These are phyloP conservation scores for Oreochromis mossambicus DNA, from an alignment of 2,797 vertebrate genomes.

Conservation along the genomic window DNA sequence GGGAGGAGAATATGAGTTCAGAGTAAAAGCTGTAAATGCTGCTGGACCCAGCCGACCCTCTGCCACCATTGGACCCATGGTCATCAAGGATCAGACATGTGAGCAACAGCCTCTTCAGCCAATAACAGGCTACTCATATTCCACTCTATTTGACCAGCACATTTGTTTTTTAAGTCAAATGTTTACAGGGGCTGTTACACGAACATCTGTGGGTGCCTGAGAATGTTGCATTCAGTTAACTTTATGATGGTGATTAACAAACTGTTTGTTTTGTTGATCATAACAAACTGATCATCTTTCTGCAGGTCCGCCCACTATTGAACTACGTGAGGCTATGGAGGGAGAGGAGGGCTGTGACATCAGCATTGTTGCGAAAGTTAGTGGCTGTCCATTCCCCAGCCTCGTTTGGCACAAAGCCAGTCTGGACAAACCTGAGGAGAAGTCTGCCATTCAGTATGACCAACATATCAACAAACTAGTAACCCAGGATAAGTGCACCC, in stretches of 20 bases:
- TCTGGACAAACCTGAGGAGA: conserved; percentile 87
- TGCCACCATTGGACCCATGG: conserved; percentile 86
- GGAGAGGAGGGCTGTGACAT: conserved; percentile 91
- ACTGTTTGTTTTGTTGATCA: neutral
- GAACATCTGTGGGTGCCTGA: too few relatives aligned
- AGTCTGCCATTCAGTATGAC: conserved; percentile 84
- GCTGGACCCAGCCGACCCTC: conserved; percentile 93
- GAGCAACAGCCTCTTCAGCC: conserved; percentile 53
- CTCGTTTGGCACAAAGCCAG: conserved; percentile 89
- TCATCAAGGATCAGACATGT: conserved; percentile 97
- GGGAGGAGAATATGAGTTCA: conserved; percentile 95
- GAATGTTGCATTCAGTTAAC: neutral
- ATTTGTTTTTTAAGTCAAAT: neutral
- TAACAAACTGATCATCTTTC: neutral
- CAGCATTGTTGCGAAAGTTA: conserved; percentile 89
- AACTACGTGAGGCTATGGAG: conserved; percentile 90
- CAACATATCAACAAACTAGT: conserved; percentile 93
- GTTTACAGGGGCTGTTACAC: neutral
- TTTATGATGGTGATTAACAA: neutral
- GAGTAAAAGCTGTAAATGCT: conserved; percentile 95
- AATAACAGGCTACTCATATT: neutral
- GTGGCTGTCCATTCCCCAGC: conserved; percentile 94
- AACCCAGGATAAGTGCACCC: conserved; percentile 87
- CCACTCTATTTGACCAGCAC: too few relatives aligned
- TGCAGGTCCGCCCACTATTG: conserved; percentile 88